Conservation (phyloP, 2,797 vertebrate genomes). For the Pipistrellus kuhlii region DNA sequence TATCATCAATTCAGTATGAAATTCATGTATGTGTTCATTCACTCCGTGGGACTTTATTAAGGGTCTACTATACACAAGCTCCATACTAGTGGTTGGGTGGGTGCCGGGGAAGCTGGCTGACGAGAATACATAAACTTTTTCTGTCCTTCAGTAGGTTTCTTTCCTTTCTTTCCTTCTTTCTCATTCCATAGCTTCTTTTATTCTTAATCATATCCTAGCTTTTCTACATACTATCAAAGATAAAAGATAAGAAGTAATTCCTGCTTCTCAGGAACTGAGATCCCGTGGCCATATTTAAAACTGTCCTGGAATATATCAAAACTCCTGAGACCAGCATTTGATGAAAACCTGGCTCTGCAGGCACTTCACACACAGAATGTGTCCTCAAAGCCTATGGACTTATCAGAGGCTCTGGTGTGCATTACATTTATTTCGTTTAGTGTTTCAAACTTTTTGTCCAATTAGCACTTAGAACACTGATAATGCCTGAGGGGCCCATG, state of each 20-base stretch:
- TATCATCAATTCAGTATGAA: neutral
- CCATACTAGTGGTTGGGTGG: rapidly evolving
- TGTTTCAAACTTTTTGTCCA: neutral
- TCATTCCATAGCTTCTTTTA: too few species aligned
- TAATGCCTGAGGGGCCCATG: rapidly evolving
- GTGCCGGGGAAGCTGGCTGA: neutral
- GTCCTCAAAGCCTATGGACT: rapidly evolving
- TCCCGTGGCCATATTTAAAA: neutral
- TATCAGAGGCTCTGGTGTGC: too few species aligned
- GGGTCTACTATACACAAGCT: rapidly evolving
- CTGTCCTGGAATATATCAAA: rapidly evolving
- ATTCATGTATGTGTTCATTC: neutral
- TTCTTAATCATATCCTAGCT: too few species aligned
- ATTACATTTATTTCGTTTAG: neutral
- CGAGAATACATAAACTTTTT: too few species aligned
- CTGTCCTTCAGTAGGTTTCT: neutral
- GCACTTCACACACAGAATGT: rapidly evolving
- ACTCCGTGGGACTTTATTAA: neutral
- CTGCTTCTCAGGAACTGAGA: too few species aligned
- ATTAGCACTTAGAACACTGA: rapidly evolving
- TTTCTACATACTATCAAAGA: neutral
- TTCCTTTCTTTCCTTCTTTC: neutral
- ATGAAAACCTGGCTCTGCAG: neutral
- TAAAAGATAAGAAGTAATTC: neutral
- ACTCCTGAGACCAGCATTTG: rapidly evolving